Evolutionary conservation across 2,797 vertebrate species (phyloP).

Genomic region (Acomys russatus): DNA sequence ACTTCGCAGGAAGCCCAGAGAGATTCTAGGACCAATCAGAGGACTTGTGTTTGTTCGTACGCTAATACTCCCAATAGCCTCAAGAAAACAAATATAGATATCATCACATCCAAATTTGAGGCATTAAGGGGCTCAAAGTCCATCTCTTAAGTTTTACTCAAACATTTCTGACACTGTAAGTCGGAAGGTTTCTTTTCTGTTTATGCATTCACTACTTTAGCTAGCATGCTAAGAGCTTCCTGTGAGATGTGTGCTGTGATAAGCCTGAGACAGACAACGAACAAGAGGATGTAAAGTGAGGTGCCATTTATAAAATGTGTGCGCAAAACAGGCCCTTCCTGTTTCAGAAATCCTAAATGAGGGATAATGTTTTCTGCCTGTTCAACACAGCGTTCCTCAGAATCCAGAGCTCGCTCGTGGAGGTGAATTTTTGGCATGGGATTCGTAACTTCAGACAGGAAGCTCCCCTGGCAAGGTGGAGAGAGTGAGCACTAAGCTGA

Average conservation of each 20-base stretch:
- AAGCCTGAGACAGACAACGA: background rate
- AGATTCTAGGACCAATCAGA: background rate
- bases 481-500: constrained; percentile 1
- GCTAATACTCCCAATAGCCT: background rate
- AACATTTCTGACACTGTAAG: background rate
- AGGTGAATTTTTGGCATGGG: background rate
- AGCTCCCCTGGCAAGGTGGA: background rate
- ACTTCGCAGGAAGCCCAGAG: background rate
- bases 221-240: background rate
- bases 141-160: background rate
- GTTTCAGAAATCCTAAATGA: constrained; percentile 5
- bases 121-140: background rate
- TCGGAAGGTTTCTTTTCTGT: constrained; percentile 29
- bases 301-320: background rate
- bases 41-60: background rate
- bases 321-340: constrained; percentile 39
- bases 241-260: background rate
- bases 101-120: constrained; percentile 23
- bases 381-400: background rate
- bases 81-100: background rate
- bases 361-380: constrained; percentile 26
- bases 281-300: background rate
- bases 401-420: background rate
- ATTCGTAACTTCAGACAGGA: background rate
- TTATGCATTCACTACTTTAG: constrained; percentile 12